A percentile compares a stretch with the other conserved stretches of the same genome.
phyloP scores from a whole-genome alignment of 2,797 vertebrate species.

The Centropyge bicolor region DNA sequence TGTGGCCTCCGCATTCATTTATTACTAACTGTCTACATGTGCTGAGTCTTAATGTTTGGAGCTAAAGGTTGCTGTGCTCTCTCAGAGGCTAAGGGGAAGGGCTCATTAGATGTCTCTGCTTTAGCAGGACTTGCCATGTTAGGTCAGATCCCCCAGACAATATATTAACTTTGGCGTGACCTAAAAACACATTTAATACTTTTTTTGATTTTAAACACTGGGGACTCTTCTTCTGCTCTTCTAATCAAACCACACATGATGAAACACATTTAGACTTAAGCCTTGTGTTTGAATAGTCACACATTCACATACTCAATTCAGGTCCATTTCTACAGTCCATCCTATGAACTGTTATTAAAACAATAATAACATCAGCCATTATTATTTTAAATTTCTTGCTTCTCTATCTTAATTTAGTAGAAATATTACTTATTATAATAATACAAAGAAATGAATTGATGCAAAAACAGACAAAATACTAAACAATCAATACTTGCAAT shows the following conservation, averaged over 20 bases:
- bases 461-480: no score
- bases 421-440: no score
- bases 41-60: slow-evolving; percentile 56
- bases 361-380: no score
- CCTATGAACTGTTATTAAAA: no score
- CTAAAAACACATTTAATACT: background rate
- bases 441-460: no score
- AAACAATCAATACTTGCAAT: no score
- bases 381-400: no score
- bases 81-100: slow-evolving; percentile 25
- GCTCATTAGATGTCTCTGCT: slow-evolving; percentile 40
- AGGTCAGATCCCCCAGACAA: slow-evolving; percentile 17
- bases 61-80: slow-evolving; percentile 36
- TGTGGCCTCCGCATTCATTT: slow-evolving; percentile 57
- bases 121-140: slow-evolving; percentile 17
- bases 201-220: background rate
- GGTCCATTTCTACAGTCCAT: no score
- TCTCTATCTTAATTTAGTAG: no score
- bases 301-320: no score
- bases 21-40: slow-evolving; percentile 42
- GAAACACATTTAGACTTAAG: background rate
- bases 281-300: background rate
- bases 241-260: background rate
- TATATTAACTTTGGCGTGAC: slow-evolving; percentile 21
- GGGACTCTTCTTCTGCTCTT: background rate